Conservation (phyloP, 2,113 vertebrate species). For the Onychostruthus taczanowskii region DNA sequence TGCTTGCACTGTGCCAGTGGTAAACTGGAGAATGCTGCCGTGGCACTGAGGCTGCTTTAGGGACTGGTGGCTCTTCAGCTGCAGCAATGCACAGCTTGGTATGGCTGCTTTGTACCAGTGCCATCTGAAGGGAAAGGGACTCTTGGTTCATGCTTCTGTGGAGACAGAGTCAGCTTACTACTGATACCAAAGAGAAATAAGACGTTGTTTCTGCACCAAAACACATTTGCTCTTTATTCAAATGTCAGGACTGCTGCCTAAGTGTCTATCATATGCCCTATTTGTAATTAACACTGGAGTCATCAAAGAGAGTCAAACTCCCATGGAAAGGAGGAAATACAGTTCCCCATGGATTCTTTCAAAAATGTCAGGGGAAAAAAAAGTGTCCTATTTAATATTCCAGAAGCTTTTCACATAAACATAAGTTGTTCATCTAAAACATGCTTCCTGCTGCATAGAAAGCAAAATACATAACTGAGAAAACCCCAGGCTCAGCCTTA, state of each 20-base stretch:
- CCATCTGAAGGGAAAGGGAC: background rate
- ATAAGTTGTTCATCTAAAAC: background rate
- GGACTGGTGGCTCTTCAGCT: background rate
- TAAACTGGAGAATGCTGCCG: background rate
- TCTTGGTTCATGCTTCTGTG: background rate
- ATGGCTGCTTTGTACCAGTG: background rate
- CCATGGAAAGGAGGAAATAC: background rate
- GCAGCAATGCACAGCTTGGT: background rate
- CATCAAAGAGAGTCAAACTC: background rate
- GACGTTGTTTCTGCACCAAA: background rate
- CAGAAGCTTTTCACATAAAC: background rate
- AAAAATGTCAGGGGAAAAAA: background rate
- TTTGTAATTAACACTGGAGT: background rate
- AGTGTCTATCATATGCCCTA: background rate
- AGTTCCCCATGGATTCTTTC: background rate
- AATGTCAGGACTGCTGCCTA: background rate
- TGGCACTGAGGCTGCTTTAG: background rate
- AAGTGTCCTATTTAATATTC: background rate
- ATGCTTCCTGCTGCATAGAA: background rate
- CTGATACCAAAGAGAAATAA: background rate
- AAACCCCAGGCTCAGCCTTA: background rate
- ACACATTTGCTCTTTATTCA: background rate
- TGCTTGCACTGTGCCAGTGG: background rate
- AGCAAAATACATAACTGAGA: background rate
- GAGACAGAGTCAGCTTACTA: background rate